phyloP scores from a whole-genome alignment of 2,113 vertebrate species.

The Dolichotis patagonum region DNA sequence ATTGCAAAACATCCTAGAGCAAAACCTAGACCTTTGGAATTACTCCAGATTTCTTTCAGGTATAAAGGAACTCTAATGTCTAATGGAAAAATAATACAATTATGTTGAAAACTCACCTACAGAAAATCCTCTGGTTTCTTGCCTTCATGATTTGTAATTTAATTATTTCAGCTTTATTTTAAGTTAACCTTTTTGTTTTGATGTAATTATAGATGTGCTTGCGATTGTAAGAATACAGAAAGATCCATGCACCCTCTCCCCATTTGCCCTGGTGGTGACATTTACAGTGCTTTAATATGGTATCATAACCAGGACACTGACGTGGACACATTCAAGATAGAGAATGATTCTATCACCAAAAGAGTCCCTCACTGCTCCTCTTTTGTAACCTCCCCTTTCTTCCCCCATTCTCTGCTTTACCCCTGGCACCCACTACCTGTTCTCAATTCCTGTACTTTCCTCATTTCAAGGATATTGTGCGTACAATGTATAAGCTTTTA shows the following conservation, averaged over 20 bases:
- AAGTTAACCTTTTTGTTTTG: background rate
- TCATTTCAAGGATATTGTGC: background rate
- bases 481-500: background rate
- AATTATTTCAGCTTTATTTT: background rate
- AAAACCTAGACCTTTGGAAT: slow-evolving; percentile 7
- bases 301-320: background rate
- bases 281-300: background rate
- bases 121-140: background rate
- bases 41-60: slow-evolving; percentile 24
- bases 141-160: background rate
- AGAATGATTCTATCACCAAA: background rate
- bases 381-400: too few species aligned
- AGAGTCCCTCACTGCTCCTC: background rate
- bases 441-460: background rate
- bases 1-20: background rate
- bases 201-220: background rate
- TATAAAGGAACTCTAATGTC: background rate
- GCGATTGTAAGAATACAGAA: background rate
- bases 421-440: background rate
- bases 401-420: background rate
- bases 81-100: background rate
- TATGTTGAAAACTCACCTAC: slow-evolving; percentile 33
- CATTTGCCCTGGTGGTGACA: background rate
- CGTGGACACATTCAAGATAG: background rate
- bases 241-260: background rate